Evolutionary conservation across 2,888 invertebrate genomes (phyloP), one percentile per base, ranked within the genome.

Genomic region (Mythimna pallens): DNA sequence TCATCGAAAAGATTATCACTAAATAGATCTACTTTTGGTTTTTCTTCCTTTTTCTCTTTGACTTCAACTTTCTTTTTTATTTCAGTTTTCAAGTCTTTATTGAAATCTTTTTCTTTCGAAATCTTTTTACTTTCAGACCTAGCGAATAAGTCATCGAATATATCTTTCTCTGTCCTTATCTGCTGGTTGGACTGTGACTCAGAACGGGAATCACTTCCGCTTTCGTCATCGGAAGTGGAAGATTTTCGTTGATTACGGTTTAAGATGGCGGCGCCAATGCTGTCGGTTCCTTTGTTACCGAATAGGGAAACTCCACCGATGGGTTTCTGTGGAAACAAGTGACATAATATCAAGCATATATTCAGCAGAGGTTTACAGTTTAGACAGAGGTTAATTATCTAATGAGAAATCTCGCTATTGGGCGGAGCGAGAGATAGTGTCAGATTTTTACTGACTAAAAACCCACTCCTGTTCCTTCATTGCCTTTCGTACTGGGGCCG

Each of bases 251-350:
- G 91, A 67, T 93, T 92, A 9, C 95, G 88, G 77, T 92, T 92
- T 78, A 95, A 90, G 68, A 95, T 94, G 73, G 95, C 95, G 0
- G 95, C 94, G 0, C 95, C 95, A 10, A 96, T 95, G 71, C 90
- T 95, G 34, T 94, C 94, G 0, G 94, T 85, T 14, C 92, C 93
- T 86, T 93, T 91, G 67, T 91, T 94, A 2, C 97, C 97, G 83
- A 97, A 97, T 57, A 97, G 89, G 12, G 97, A 97, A 64, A 97
- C 96, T 2, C 97, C 97, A 3, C 97, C 97, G 7, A 96, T 87
- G 9, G 97, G 97, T 94, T 97, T 97, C 97, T 97, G 92, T 50
- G 86, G 88, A 59, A n/a, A 17, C 30, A 36, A 36, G 17, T 22
- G 34, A 36, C 6, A 68, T n/a, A 40, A 52, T 20, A 10, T 52